Percentiles rank a stretch among this genome's conserved stretches.
Evolutionary conservation across 2,113 vertebrate genomes (phyloP).

Genomic region (Nerophis lumbriciformis): DNA sequence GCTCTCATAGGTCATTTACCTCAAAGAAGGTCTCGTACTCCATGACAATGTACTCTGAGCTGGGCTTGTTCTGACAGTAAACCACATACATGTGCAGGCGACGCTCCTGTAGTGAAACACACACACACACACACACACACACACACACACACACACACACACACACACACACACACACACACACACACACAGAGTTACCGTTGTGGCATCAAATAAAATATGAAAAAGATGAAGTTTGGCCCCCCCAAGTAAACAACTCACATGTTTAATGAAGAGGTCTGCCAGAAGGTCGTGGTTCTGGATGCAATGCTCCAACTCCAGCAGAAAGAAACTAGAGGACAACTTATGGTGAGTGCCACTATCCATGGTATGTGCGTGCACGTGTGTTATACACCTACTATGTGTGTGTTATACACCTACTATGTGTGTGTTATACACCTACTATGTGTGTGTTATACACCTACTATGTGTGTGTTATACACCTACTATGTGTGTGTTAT

Average conservation of each 20-base stretch:
- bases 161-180: too few species aligned
- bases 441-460: too few species aligned
- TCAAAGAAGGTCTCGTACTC: constrained; percentile 94
- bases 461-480: neutral
- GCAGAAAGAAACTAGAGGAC: constrained; percentile 86
- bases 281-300: constrained; percentile 90
- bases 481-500: too few species aligned
- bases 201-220: too few species aligned
- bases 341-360: constrained; percentile 6
- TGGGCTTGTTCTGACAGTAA: constrained; percentile 97
- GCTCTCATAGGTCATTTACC: constrained; percentile 64
- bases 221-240: neutral
- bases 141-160: too few species aligned
- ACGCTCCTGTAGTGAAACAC: constrained; percentile 76
- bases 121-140: constrained; percentile 3
- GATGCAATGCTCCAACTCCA: constrained; percentile 90
- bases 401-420: neutral
- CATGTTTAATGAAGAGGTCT: constrained; percentile 96
- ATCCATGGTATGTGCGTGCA: neutral
- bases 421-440: neutral
- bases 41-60: constrained; percentile 92
- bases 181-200: too few species aligned
- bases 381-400: neutral
- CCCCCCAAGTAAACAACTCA: constrained; percentile 57
- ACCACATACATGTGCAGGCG: constrained; percentile 95